Evolutionary conservation across 2,797 vertebrate species (phyloP).

Genomic region (Sternotherus odoratus): DNA sequence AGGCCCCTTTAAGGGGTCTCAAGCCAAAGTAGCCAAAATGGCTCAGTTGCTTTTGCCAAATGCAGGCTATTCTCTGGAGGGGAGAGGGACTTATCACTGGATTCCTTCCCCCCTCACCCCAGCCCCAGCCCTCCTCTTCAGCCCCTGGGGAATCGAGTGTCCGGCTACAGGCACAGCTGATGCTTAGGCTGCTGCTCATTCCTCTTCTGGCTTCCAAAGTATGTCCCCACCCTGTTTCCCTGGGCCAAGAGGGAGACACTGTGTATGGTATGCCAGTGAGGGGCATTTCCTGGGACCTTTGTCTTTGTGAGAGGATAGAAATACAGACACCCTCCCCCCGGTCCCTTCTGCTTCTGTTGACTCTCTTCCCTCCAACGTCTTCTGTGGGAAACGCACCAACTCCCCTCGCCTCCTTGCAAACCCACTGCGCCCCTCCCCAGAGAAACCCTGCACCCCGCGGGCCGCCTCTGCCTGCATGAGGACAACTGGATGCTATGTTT

Average conservation of each 20-base stretch:
- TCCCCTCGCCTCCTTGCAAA: background rate
- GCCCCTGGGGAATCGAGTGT: background rate
- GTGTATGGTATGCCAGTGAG: background rate
- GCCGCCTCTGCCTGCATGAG: background rate
- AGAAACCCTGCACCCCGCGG: background rate
- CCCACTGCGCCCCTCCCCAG: background rate
- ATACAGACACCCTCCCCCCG: background rate
- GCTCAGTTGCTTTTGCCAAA: background rate
- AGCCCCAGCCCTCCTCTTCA: rapidly evolving
- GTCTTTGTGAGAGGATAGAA: background rate
- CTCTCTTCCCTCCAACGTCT: background rate
- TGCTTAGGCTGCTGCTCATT: background rate
- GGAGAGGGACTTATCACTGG: background rate
- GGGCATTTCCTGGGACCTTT: background rate
- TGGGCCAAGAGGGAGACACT: background rate
- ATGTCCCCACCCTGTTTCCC: background rate
- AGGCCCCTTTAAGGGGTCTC: background rate
- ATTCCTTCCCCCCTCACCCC: background rate
- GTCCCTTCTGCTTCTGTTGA: background rate
- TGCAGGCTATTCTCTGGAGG: background rate
- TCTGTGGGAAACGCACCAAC: background rate
- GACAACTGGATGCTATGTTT: background rate
- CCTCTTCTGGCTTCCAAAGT: background rate
- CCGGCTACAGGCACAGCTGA: background rate
- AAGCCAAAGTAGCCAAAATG: background rate